Evolutionary conservation across 2,888 invertebrate species (phyloP).

Genomic region (Macaria liturata): DNA sequence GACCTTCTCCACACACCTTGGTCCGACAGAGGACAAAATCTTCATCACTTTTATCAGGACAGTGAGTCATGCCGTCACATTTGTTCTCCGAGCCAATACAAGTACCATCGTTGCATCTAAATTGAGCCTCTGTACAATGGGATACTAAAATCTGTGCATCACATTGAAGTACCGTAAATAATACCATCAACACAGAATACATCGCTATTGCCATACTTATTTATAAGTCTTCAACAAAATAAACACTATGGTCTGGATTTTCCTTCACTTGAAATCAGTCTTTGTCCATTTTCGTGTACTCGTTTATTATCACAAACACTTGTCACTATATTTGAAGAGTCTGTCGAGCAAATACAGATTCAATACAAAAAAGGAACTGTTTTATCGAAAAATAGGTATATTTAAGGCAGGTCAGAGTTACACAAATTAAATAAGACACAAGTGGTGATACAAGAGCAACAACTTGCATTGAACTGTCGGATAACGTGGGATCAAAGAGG

Average conservation of each 20-base stretch:
- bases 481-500: conserved; percentile 2
- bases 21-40: conserved; percentile 25
- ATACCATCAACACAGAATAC: neutral
- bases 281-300: neutral
- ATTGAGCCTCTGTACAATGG: conserved; percentile 14
- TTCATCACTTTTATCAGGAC: conserved; percentile 28
- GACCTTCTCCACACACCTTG: conserved; percentile 18
- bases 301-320: neutral
- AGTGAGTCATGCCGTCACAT: conserved; percentile 26
- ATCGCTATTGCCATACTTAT: neutral
- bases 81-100: conserved; percentile 14
- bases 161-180: conserved; percentile 1
- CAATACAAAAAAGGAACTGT: neutral
- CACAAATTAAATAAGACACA: neutral
- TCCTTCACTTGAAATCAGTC: neutral
- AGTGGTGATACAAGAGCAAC: conserved; percentile 1
- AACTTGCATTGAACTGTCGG: conserved; percentile 1
- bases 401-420: too few relatives aligned
- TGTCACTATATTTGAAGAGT: too few relatives aligned
- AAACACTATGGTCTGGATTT: neutral
- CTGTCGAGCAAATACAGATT: neutral
- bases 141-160: conserved; percentile 3
- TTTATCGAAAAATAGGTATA: neutral
- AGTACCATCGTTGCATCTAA: conserved; percentile 23
- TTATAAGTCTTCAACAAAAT: neutral